Percentiles rank a stretch among this genome's conserved stretches.
These are phyloP conservation scores for Leptopterna dolabrata DNA, from an alignment of 2,888 invertebrate genomes.

Conservation along the genomic window DNA sequence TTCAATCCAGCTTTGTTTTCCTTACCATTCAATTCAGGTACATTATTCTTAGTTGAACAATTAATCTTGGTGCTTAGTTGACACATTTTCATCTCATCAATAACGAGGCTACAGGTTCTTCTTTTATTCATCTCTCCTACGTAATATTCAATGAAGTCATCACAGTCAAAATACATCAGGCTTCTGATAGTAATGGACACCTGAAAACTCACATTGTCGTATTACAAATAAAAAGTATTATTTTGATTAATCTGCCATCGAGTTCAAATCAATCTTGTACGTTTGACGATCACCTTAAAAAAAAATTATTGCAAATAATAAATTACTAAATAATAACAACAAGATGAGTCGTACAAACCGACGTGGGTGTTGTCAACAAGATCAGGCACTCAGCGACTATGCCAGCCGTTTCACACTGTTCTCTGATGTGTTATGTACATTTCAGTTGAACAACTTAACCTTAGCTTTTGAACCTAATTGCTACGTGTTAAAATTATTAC, in stretches of 20 bases:
- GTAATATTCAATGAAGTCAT: no score
- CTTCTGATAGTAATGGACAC: no score
- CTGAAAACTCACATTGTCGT: no score
- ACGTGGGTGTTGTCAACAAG: constrained; percentile 27
- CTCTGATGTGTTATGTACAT: constrained; percentile 4
- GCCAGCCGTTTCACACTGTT: background rate
- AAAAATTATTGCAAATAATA: no score
- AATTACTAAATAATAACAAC: background rate
- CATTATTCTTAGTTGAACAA: no score
- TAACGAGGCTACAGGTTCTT: no score
- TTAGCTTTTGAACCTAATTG: background rate
- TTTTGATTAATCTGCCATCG: background rate
- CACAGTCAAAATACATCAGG: no score
- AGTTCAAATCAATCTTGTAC: background rate
- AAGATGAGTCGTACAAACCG: background rate
- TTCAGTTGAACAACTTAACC: background rate
- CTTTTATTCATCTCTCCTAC: no score
- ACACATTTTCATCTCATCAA: no score
- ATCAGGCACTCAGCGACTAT: constrained; percentile 32
- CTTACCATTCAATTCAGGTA: no score
- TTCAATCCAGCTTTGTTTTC: no score
- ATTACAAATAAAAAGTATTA: background rate
- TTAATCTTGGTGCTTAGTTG: no score
- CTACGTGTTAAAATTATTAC: background rate
- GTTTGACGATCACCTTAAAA: background rate